phyloP scores from a whole-genome alignment of 2,113 vertebrate genomes.

The Daubentonia madagascariensis region DNA sequence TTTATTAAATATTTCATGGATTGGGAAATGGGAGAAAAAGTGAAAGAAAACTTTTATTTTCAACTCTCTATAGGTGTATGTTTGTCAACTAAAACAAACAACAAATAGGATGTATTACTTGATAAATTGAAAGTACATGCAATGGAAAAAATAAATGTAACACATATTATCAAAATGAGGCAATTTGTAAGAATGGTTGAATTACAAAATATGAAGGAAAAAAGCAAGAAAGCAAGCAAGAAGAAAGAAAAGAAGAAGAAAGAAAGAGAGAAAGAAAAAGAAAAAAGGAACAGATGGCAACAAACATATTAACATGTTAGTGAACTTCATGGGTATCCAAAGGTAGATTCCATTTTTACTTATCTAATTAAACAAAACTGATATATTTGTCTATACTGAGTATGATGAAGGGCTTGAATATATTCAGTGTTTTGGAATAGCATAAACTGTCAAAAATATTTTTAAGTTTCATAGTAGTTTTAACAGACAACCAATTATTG shows the following conservation, averaged over 20 bases:
- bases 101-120: neutral
- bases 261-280: neutral
- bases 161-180: neutral
- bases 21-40: neutral
- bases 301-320: neutral
- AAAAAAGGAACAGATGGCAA: neutral
- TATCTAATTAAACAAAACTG: neutral
- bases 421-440: neutral
- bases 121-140: neutral
- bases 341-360: neutral
- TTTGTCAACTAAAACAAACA: neutral
- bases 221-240: neutral
- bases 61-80: neutral
- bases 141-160: neutral
- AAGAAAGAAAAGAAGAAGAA: too few relatives aligned
- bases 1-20: neutral
- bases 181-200: neutral
- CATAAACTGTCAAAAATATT: neutral
- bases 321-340: neutral
- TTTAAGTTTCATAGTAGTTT: neutral
- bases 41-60: neutral
- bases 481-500: neutral
- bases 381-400: neutral
- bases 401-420: neutral
- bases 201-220: neutral